Evolutionary conservation across 30 jellyfish, hydroid and myxozoan species (phyloP).

Genomic region (Pelagia noctiluca): DNA sequence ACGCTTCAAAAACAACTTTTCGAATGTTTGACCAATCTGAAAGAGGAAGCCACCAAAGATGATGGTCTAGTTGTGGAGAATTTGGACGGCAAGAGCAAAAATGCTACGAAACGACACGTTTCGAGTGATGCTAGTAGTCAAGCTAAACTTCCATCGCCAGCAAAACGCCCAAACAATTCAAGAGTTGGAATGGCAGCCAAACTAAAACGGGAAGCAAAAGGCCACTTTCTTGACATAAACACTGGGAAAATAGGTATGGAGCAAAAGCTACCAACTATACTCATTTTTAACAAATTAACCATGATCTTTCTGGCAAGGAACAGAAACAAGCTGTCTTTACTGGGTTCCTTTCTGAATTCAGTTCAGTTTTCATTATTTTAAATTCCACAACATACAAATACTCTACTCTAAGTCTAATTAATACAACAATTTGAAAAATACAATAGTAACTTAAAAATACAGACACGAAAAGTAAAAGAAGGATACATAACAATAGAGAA

Average conservation of each 20-base stretch:
- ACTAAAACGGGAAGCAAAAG: background rate
- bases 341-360: too few species aligned
- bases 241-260: constrained; percentile 3
- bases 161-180: background rate
- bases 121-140: background rate
- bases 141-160: background rate
- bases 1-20: background rate
- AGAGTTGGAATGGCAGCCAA: background rate
- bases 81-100: background rate
- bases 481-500: too few species aligned
- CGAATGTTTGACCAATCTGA: background rate
- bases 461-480: too few species aligned
- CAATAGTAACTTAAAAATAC: too few species aligned
- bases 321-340: too few species aligned
- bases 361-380: too few species aligned
- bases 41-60: background rate
- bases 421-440: too few species aligned
- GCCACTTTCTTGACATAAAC: background rate
- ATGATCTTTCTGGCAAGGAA: too few species aligned
- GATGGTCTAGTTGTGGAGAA: background rate
- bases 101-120: background rate
- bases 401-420: too few species aligned
- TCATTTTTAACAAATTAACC: too few species aligned
- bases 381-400: too few species aligned
- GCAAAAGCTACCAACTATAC: too few species aligned